Evolutionary conservation across 1,140 invertebrate species (phyloP), one percentile per base, ranked within the genome.

Genomic region (Apis dorsata): DNA sequence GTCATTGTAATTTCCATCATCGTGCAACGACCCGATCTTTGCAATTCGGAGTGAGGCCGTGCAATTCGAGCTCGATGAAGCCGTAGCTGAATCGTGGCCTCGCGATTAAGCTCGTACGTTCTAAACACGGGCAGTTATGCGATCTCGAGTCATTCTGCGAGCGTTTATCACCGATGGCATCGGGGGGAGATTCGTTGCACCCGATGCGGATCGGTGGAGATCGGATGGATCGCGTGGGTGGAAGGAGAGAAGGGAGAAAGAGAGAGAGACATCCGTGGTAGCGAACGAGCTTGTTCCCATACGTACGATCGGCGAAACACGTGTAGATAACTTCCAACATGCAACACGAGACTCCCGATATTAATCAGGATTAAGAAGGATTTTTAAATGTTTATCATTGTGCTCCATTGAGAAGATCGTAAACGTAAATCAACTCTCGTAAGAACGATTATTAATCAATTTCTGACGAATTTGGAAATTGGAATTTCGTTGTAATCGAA

Each of bases 291-390:
- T 81, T 86, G 89, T 90, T 90, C 89, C 89, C 89, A 91, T 87
- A 90, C 87, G 85, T 81, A 81, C 63, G 66, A 72, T 72, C 79
- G 86, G 86, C 84, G 84, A 89, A 90, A 90, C 87, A 89, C 87
- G 84, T 90, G 89, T 90, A 91, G 86, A 90, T 90, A 89, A 90
- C 90, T 89, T 88, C 88, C 79, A 80, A 90, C 89, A 85, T 77
- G 86, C 86, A 80, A 84, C 85, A 89, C 77, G 84, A 87, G 66
- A 44, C 80, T 62, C 59, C 80, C 75, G 85, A 87, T 88, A 90
- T 90, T 90, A 89, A 89, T 91, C 89, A 88, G 84, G 89, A 90
- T 89, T 89, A 90, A 89, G 79, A 34, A 72, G 59, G 82, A 90
- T 90, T 86, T 85, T 85, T 57, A 63, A 75, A 69, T 88, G 76